Conservation (phyloP, 2,113 vertebrate genomes). For the Corapipo altera region DNA sequence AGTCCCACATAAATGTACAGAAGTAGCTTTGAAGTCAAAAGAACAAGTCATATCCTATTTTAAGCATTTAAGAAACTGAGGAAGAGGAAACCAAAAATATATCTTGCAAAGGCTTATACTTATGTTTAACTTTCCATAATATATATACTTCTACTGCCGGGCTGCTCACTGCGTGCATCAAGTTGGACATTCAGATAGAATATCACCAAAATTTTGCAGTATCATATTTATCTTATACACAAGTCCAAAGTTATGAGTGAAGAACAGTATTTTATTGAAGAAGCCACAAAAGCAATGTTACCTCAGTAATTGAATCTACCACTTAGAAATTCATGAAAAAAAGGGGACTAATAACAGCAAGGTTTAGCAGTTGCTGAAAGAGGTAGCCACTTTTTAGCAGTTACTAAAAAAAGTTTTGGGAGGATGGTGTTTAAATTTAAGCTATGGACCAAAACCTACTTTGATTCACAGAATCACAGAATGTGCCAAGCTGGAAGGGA, state of each 20-base stretch:
- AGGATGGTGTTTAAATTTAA: not conserved
- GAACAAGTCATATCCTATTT: not conserved
- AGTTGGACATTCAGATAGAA: not conserved
- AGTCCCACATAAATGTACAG: not conserved
- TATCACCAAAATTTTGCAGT: not conserved
- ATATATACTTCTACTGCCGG: not conserved
- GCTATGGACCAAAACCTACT: not conserved
- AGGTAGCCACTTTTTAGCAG: not conserved
- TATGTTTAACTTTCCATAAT: not conserved
- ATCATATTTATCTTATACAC: not conserved
- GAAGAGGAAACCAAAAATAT: not conserved
- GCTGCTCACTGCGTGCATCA: not conserved
- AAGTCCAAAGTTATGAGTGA: not conserved
- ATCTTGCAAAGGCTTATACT: not conserved
- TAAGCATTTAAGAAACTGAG: not conserved
- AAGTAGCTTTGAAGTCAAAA: not conserved
- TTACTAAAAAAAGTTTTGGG: not conserved
- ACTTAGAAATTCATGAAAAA: not conserved
- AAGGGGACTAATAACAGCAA: not conserved
- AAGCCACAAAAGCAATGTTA: not conserved
- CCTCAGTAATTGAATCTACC: not conserved
- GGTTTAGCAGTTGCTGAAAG: not conserved
- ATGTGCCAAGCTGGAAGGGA: not conserved
- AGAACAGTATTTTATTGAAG: not conserved
- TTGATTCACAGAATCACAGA: not conserved